Base-by-base conservation (phyloP, 2,113 vertebrate genomes). In the Pomatorhinus ruficollis region DNA sequence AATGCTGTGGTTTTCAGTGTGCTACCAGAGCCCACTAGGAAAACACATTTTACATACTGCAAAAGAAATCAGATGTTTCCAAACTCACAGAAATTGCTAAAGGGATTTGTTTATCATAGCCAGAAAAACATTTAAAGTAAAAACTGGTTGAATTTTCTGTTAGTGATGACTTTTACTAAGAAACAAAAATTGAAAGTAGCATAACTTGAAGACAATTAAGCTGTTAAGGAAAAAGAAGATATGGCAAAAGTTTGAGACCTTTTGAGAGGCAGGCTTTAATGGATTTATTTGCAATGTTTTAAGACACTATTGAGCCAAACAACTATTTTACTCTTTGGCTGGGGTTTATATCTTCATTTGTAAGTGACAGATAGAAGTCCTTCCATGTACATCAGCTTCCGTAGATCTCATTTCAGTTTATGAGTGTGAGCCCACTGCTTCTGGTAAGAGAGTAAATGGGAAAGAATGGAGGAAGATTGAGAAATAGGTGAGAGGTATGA, bases 121-220 rank as follows among this genome's bases (percentile, higher is more conserved):
- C 30, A 80, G 39, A 49, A 21, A 52, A 66, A 12, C 11, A 40
- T 45, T 89, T 44, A 45, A 94, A 54, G 49, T 68, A 60, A 87
- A 95, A 74, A 78, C 15, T 23, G 13, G 8, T 81, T 93, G 15
- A 22, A 18, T 75, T 93, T 92, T 93, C 76, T 78, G 33, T 63
- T 35, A 54, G 16, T n/a, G 33, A 60, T 71, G 50, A 31, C n/a
- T 28, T 90, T 63, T 80, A 53, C 61, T 56, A 45, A 52, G 59
- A 77, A 90, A 81, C 7, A 64, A 86, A 94, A 95, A 50, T 54
- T 59, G 59, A 66, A 92, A 95, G 63, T 70, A 90, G n/a, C 17
- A 8, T 77, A 61, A 87, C 35, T 72, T 92, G 39, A 87, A 89
- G 21, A 5, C 39, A 53, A 52, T 37, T 16, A 53, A 70, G 6